phyloP scores from a whole-genome alignment of 2,888 invertebrate species.

The Rhodophaea formosa region DNA sequence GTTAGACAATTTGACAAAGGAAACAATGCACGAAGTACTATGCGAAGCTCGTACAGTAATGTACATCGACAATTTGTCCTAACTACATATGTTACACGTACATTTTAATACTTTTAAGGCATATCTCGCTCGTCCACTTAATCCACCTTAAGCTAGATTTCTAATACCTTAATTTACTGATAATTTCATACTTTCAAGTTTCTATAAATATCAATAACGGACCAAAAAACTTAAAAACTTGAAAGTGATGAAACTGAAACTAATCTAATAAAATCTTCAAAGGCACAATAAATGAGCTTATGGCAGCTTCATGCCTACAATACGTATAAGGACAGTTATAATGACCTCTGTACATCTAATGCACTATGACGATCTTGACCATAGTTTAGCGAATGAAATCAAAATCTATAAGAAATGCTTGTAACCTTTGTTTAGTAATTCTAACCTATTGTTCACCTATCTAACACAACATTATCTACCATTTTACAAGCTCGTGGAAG shows the following conservation, averaged over 20 bases:
- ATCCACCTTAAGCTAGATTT: slow-evolving; percentile 68
- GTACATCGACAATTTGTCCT: slow-evolving; percentile 71
- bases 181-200: slow-evolving; percentile 31
- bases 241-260: slow-evolving; percentile 35
- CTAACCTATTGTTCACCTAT: slow-evolving; percentile 16
- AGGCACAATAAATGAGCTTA: slow-evolving; percentile 72
- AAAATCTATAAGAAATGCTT: slow-evolving; percentile 61
- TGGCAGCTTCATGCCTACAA: slow-evolving; percentile 62
- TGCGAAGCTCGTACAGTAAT: slow-evolving; percentile 75
- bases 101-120: slow-evolving; percentile 78
- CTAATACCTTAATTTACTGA: slow-evolving; percentile 49
- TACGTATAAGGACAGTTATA: slow-evolving; percentile 48
- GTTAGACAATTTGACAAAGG: slow-evolving; percentile 60
- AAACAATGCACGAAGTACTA: slow-evolving; percentile 76
- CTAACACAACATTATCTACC: slow-evolving; percentile 17
- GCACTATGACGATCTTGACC: slow-evolving; percentile 35
- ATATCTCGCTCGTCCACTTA: slow-evolving; percentile 59
- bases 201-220: slow-evolving; percentile 25
- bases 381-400: slow-evolving; percentile 34
- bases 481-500: slow-evolving; percentile 3
- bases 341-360: slow-evolving; percentile 46
- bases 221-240: slow-evolving; percentile 28
- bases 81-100: slow-evolving; percentile 69
- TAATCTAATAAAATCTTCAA: slow-evolving; percentile 48
- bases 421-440: slow-evolving; percentile 46